A percentile compares a stretch with the other conserved stretches of the same genome.
Conservation (phyloP, 2,888 invertebrate species). For the Eupithecia insigniata region DNA sequence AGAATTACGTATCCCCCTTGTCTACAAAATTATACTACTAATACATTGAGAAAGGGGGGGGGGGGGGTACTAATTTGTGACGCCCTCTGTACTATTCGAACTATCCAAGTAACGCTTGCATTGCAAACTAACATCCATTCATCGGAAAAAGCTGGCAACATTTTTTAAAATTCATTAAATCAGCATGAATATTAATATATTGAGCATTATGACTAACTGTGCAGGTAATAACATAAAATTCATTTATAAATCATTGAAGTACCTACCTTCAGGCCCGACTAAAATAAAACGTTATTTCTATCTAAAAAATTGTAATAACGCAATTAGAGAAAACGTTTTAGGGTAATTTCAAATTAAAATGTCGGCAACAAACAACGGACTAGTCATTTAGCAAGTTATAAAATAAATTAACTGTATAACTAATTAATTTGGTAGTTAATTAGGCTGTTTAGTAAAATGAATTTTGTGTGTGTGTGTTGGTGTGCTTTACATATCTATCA, state of each 20-base stretch:
- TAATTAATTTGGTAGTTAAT: conserved; percentile 2
- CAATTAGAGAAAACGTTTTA: conserved; percentile 44
- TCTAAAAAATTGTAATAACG: conserved; percentile 36
- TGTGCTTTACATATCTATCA: background rate
- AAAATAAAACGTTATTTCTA: conserved; percentile 26
- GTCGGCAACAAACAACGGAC: conserved; percentile 41
- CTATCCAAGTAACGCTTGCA: background rate
- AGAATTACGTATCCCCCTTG: no score
- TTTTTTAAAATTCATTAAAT: conserved; percentile 57
- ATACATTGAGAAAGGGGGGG: no score
- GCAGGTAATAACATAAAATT: conserved; percentile 43
- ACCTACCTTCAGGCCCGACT: background rate
- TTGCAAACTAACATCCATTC: background rate
- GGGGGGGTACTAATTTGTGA: no score
- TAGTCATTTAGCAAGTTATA: conserved; percentile 44
- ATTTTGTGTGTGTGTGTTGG: background rate
- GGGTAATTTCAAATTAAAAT: conserved; percentile 36
- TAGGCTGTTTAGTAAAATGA: background rate
- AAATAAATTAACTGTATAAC: conserved; percentile 39
- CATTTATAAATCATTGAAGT: conserved; percentile 49
- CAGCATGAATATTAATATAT: conserved; percentile 59
- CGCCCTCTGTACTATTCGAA: no score
- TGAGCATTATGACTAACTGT: conserved; percentile 51
- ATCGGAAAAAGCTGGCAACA: conserved; percentile 16
- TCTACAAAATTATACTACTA: no score